phyloP scores from a whole-genome alignment of 2,888 invertebrate species.

The Acheta domesticus region DNA sequence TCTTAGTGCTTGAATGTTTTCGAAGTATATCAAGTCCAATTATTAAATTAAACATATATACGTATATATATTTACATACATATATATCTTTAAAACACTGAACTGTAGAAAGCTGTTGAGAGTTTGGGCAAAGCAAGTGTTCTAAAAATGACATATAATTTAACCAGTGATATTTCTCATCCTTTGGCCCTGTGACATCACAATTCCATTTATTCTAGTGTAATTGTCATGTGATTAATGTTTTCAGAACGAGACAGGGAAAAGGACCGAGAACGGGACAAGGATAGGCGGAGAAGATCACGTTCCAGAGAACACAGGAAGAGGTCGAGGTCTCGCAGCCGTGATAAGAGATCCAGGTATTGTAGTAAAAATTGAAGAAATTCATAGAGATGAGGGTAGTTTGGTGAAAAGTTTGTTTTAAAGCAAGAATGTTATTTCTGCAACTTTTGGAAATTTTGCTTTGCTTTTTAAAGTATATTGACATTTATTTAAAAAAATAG shows the following conservation, averaged over 20 bases:
- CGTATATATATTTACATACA: too few species aligned
- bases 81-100: too few species aligned
- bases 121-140: too few species aligned
- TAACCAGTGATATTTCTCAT: too few species aligned
- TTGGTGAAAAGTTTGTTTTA: neutral
- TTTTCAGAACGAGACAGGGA: constrained; percentile 40
- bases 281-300: constrained; percentile 50
- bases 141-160: too few species aligned
- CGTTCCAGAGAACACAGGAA: constrained; percentile 51
- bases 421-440: neutral
- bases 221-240: neutral
- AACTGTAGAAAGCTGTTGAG: too few species aligned
- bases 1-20: too few species aligned
- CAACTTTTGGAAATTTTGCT: neutral
- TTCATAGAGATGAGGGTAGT: constrained; percentile 42
- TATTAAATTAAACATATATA: too few species aligned
- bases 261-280: constrained; percentile 49
- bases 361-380: constrained; percentile 41
- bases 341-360: constrained; percentile 43
- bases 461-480: neutral
- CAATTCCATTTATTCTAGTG: too few species aligned
- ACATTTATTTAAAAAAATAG: too few species aligned
- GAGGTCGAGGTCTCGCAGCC: constrained; percentile 50
- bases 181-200: too few species aligned
- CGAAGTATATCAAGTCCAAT: too few species aligned